phyloP scores from a whole-genome alignment of 2,797 vertebrate species.

The Picus viridis region DNA sequence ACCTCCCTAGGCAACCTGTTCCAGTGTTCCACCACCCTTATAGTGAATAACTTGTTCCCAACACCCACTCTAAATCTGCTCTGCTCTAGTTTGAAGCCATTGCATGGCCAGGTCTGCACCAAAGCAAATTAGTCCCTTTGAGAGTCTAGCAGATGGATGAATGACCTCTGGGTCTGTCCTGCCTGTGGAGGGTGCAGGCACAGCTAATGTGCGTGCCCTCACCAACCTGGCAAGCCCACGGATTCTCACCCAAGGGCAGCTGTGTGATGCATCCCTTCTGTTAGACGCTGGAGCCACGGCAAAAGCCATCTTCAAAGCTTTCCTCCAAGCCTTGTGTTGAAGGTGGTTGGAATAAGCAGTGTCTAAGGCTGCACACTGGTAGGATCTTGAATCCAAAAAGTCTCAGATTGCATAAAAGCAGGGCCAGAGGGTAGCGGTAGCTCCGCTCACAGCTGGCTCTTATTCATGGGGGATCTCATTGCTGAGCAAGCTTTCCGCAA shows the following conservation, averaged over 20 bases:
- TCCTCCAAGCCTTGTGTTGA: background rate
- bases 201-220: background rate
- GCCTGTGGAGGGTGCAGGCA: background rate
- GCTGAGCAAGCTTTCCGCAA: background rate
- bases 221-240: background rate
- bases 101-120: background rate
- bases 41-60: too few relatives aligned
- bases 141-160: background rate
- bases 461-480: background rate
- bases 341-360: background rate
- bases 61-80: too few relatives aligned
- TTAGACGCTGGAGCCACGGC: background rate
- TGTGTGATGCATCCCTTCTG: background rate
- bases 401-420: background rate
- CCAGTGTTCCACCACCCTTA: too few relatives aligned
- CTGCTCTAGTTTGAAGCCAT: background rate
- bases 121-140: background rate
- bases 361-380: background rate
- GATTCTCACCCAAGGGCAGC: background rate
- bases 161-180: background rate
- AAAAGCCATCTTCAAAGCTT: background rate
- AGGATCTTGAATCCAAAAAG: background rate
- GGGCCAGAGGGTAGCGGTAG: background rate
- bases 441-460: background rate
- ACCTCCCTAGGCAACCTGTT: too few relatives aligned